Conservation (phyloP, 92 coral and sea anemone species). For the Pocillopora meandrina region DNA sequence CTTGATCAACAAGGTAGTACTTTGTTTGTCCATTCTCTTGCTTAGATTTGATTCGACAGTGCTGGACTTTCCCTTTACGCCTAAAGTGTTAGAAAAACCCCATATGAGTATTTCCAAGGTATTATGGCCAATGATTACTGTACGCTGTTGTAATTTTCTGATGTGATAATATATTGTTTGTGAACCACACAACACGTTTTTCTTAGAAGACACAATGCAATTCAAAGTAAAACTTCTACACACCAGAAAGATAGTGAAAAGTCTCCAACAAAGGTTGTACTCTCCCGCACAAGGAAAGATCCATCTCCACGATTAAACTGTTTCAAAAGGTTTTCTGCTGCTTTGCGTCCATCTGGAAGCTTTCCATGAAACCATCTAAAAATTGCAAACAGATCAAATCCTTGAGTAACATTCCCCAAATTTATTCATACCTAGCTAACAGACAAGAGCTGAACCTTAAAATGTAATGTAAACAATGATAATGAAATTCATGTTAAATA, state of each 20-base stretch:
- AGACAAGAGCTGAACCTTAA: no score
- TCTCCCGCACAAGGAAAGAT: constrained; percentile 92
- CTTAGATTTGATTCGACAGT: constrained; percentile 94
- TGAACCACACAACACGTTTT: not conserved
- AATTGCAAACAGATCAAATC: no score
- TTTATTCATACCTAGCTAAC: no score
- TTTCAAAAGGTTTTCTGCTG: constrained; percentile 74
- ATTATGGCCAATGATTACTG: not conserved
- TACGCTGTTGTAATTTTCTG: not conserved
- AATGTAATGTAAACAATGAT: no score
- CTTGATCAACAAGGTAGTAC: constrained; percentile 97
- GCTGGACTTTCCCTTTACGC: constrained; percentile 91
- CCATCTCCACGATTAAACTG: constrained; percentile 99
- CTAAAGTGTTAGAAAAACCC: constrained; percentile 34
- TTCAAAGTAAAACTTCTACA: not conserved
- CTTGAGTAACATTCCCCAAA: no score
- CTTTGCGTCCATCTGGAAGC: constrained; percentile 86
- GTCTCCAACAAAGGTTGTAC: constrained; percentile 99
- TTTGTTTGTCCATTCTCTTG: constrained; percentile 99
- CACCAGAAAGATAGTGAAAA: constrained; percentile 96
- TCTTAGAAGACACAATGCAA: not conserved
- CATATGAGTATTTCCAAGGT: not conserved
- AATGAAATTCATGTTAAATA: no score
- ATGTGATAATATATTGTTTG: not conserved
- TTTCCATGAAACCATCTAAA: constrained; percentile 96